These are phyloP conservation scores for Mallotus villosus DNA, from an alignment of 2,797 vertebrate genomes.

Conservation along the genomic window DNA sequence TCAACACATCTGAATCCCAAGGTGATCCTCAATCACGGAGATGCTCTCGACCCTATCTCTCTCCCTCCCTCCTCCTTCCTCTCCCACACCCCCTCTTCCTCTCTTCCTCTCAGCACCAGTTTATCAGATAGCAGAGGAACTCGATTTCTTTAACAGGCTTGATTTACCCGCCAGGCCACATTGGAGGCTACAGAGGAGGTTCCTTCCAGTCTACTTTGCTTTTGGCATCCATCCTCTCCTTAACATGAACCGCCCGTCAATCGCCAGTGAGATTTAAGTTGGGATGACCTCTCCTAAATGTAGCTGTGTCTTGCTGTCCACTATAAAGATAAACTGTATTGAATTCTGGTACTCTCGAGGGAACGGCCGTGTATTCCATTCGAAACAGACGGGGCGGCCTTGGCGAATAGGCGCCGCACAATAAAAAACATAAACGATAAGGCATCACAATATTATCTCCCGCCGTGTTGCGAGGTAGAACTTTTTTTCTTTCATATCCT, in stretches of 20 bases:
- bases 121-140: not conserved
- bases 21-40: not conserved
- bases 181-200: conserved; percentile 3
- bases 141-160: conserved; percentile 16
- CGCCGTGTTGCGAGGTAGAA: not conserved
- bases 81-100: not conserved
- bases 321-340: not conserved
- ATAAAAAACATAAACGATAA: not conserved
- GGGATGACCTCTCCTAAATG: conserved; percentile 18
- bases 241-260: not conserved
- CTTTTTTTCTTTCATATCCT: not conserved
- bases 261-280: conserved; percentile 18
- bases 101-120: not conserved
- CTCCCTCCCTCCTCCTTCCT: not conserved
- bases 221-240: not conserved
- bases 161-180: not conserved
- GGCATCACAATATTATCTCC: conserved; percentile 2
- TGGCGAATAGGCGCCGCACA: not conserved
- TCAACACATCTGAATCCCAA: conserved; percentile 1
- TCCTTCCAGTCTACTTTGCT: conserved; percentile 13
- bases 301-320: conserved; percentile 18
- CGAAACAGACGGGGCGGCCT: not conserved
- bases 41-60: not conserved
- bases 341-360: not conserved
- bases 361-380: not conserved